phyloP scores from a whole-genome alignment of 2,113 vertebrate genomes.

The Mormyrus lacerda region DNA sequence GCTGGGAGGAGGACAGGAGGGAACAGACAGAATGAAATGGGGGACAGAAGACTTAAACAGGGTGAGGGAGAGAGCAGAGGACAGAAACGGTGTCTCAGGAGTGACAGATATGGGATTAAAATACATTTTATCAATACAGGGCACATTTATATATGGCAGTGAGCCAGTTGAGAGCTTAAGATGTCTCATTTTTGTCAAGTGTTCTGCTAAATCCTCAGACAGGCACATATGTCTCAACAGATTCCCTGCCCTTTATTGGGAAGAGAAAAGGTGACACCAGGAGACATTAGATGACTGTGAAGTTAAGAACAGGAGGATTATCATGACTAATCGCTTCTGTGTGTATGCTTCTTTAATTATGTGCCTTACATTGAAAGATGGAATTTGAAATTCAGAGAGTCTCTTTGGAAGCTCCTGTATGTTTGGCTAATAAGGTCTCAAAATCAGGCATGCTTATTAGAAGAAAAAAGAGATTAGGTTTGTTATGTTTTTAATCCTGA shows the following conservation, averaged over 20 bases:
- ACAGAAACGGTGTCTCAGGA: slow-evolving; percentile 37
- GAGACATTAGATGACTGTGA: slow-evolving; percentile 1
- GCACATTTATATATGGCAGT: slow-evolving; percentile 64
- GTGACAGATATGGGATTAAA: slow-evolving; percentile 59
- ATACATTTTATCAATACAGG: slow-evolving; percentile 60
- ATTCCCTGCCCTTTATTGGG: slow-evolving; percentile 1
- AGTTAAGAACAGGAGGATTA: slow-evolving; percentile 10
- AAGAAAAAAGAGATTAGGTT: slow-evolving; percentile 51
- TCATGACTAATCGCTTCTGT: slow-evolving; percentile 17
- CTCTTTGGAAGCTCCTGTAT: slow-evolving; percentile 30
- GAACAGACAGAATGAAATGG: not conserved
- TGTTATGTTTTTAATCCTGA: slow-evolving; percentile 57
- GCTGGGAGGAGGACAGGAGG: not conserved
- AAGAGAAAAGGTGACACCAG: not conserved
- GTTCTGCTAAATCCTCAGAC: slow-evolving; percentile 51
- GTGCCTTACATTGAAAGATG: slow-evolving; percentile 7
- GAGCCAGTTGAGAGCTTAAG: slow-evolving; percentile 59
- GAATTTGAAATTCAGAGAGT: slow-evolving; percentile 25
- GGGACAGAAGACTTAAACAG: slow-evolving; percentile 3
- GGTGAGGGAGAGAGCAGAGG: slow-evolving; percentile 16
- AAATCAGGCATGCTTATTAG: slow-evolving; percentile 44
- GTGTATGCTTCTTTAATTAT: slow-evolving; percentile 10
- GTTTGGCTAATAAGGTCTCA: slow-evolving; percentile 33
- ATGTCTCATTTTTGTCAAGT: slow-evolving; percentile 57
- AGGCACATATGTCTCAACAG: slow-evolving; percentile 7